Evolutionary conservation across 2,797 vertebrate genomes (phyloP), one percentile per base, ranked within the genome.

Genomic region (Loris lydekkerianus): DNA sequence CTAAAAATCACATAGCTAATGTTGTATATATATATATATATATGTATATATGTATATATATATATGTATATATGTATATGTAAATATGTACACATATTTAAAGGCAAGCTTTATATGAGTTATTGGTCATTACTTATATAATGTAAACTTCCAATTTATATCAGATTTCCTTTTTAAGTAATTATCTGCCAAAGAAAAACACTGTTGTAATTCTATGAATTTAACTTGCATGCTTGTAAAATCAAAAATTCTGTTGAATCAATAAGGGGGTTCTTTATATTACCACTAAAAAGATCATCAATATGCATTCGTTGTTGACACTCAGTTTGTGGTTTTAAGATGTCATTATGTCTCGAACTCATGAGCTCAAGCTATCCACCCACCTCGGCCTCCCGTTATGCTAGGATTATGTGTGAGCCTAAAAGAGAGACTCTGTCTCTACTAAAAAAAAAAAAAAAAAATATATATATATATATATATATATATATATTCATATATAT

Each of bases 181-280:
- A 60, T 75, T 95, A 92, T 56, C 27, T 81, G 7, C 17, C 7
- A 9, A 75, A 9, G 56, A 70, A 93, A 87, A 43, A 11, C 4
- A 69, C 65, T 89, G 31, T 56, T 69, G 92, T 86, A 82, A 78
- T 82, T 94, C 10, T 85, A 95, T 88, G 76, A 80, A 4, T 72
- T 88, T 88, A 77, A 75, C 29, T 9, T 46, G 34, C n/a, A 61
- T 75, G 14, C 11, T 49, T 67, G 1, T 67, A 77, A 93, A 91
- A 88, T 92, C 58, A 94, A 93, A 92, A 67, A 1, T 0, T 87
- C 11, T 31, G 23, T 67, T 87, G 88, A 84, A 49, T 58, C 27
- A 67, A 65, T 21, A 82, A 81, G 37, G 34, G 11, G 80, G 20
- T 72, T 65, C 18, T 89, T 83, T 83, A 14, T 20, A 92, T 25